A percentile compares a stretch with the other conserved stretches of the same genome.
These are phyloP conservation scores for Ispidina picta DNA, from an alignment of 2,797 vertebrate genomes.

Conservation along the genomic window DNA sequence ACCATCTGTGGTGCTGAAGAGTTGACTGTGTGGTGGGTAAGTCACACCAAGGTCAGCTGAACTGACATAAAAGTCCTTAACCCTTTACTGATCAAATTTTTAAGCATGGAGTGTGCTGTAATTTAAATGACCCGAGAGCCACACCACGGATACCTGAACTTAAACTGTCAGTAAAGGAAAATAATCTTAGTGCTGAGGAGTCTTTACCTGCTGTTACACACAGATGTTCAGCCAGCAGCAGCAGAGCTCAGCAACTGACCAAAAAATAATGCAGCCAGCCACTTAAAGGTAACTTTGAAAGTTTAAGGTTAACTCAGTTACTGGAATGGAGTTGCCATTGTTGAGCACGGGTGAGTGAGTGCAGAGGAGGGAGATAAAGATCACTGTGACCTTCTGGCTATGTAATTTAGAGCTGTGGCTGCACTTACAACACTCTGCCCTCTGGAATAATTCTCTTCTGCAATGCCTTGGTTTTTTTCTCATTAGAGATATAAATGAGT, in stretches of 20 bases:
- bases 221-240: not conserved
- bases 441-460: not conserved
- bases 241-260: not conserved
- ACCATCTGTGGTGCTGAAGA: conserved; percentile 69
- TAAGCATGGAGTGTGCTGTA: fast-evolving
- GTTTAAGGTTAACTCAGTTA: not conserved
- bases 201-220: not conserved
- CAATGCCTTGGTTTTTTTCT: not conserved
- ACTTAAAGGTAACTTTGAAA: not conserved
- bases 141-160: not conserved
- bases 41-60: conserved; percentile 63
- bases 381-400: not conserved
- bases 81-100: not conserved
- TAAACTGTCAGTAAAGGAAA: not conserved
- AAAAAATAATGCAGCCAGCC: no score
- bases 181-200: not conserved
- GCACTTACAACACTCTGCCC: not conserved
- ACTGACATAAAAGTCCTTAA: conserved; percentile 24
- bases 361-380: not conserved
- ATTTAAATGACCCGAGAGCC: not conserved
- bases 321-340: not conserved
- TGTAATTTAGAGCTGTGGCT: not conserved
- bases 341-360: not conserved
- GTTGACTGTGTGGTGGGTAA: conserved; percentile 59
- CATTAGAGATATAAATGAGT: not conserved